Percentiles rank a stretch among this genome's conserved stretches.
Conservation (phyloP, 2,888 invertebrate species). For the Amiota communis region DNA sequence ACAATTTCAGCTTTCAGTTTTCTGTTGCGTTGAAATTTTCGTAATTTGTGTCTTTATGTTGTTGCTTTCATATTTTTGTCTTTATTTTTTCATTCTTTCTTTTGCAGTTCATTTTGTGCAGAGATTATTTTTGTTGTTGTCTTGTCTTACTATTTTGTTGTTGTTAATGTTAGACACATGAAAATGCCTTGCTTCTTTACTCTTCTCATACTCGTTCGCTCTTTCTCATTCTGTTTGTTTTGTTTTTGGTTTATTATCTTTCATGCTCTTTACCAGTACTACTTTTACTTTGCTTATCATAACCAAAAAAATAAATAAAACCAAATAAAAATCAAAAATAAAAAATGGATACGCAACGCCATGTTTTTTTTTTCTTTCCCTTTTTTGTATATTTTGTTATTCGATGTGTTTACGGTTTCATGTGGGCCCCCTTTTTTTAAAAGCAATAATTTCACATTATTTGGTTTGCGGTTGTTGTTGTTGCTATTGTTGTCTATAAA, state of each 20-base stretch:
- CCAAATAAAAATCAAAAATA: too few relatives aligned
- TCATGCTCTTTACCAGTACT: background rate
- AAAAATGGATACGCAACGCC: background rate
- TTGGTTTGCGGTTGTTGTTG: slow-evolving; percentile 4
- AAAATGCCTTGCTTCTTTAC: background rate
- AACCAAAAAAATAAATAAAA: background rate
- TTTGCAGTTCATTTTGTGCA: slow-evolving; percentile 32
- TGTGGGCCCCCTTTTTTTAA: slow-evolving; percentile 35
- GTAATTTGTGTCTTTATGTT: background rate
- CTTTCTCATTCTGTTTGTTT: background rate
- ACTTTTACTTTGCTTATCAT: background rate
- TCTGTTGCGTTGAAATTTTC: slow-evolving; percentile 6
- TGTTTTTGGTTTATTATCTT: slow-evolving; percentile 10
- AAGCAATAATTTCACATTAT: background rate
- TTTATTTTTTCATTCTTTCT: background rate
- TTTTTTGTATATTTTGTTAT: slow-evolving; percentile 18
- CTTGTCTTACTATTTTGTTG: background rate
- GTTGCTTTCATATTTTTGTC: background rate
- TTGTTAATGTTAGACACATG: background rate
- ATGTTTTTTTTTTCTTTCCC: slow-evolving; percentile 30
- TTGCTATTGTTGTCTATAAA: slow-evolving; percentile 30
- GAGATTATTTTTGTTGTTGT: slow-evolving; percentile 29
- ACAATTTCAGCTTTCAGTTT: slow-evolving; percentile 30
- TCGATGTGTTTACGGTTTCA: slow-evolving; percentile 31
- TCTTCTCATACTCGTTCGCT: background rate